A percentile compares a stretch with the other conserved stretches of the same genome.
Evolutionary conservation across 2,888 invertebrate genomes (phyloP).

Genomic region (Baronia brevicornis): DNA sequence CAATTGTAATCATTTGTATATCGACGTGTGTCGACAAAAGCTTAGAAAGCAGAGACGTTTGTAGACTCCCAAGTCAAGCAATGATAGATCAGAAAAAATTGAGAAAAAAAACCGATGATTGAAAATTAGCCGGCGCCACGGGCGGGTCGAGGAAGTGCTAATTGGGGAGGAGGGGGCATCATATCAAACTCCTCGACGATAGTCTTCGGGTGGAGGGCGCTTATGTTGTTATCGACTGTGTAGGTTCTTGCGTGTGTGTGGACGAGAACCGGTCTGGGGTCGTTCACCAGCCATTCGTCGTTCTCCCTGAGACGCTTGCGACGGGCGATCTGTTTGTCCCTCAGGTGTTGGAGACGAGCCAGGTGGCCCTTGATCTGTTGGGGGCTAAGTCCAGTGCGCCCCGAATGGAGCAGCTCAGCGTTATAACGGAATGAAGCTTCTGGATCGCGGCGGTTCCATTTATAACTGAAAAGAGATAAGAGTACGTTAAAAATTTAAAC

Average conservation of each 20-base stretch:
- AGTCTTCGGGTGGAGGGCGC: conserved; percentile 74
- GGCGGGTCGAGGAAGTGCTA: conserved; percentile 31
- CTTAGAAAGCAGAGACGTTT: no score
- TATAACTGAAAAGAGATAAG: conserved; percentile 64
- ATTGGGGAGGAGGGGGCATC: conserved; percentile 43
- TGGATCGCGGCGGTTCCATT: conserved; percentile 64
- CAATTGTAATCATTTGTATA: no score
- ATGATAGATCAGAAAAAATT: no score
- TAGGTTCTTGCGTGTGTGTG: conserved; percentile 72
- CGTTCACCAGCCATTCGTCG: conserved; percentile 56
- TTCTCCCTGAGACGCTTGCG: conserved; percentile 39
- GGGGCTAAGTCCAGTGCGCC: conserved; percentile 53
- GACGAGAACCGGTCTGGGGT: conserved; percentile 47
- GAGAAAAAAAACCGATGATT: conserved; percentile 5
- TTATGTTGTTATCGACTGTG: conserved; percentile 67
- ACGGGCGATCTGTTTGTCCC: conserved; percentile 58
- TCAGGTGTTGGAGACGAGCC: conserved; percentile 50
- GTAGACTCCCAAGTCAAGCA: no score
- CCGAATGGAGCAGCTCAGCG: conserved; percentile 55
- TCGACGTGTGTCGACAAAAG: no score
- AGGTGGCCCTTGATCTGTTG: conserved; percentile 58
- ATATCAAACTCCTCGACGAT: conserved; percentile 74
- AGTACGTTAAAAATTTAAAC: no score
- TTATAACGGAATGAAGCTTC: conserved; percentile 62
- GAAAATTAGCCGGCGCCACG: conserved; percentile 31